Conservation (phyloP, 2,888 invertebrate genomes). For the Parnassius smintheus region DNA sequence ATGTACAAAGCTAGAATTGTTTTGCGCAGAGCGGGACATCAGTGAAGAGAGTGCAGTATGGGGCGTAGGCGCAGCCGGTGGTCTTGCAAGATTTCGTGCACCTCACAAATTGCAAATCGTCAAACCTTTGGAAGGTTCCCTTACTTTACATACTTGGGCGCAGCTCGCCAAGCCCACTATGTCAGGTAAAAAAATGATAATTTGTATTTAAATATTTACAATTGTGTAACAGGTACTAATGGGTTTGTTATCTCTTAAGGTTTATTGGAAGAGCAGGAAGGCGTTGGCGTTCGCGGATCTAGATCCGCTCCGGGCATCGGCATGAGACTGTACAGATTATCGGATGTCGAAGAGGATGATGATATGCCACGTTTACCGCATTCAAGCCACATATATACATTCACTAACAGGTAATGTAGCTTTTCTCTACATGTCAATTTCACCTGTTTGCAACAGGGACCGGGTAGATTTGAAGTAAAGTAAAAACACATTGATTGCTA, state of each 20-base stretch:
- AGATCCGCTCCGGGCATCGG: constrained; percentile 88
- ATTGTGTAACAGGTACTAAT: not conserved
- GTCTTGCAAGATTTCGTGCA: constrained; percentile 84
- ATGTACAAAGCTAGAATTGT: not conserved
- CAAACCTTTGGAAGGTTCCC: constrained; percentile 95
- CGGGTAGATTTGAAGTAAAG: too few relatives aligned
- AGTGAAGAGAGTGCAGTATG: constrained; percentile 74
- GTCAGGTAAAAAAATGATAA: constrained; percentile 78
- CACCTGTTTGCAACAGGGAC: too few relatives aligned
- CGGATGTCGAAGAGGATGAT: constrained; percentile 89
- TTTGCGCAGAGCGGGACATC: constrained; percentile 55
- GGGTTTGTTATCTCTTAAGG: constrained; percentile 42
- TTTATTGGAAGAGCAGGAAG: constrained; percentile 93
- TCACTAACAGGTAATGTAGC: constrained; percentile 84
- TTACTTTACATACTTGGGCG: constrained; percentile 96
- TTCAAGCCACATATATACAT: constrained; percentile 91
- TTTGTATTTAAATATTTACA: not conserved
- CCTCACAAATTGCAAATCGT: constrained; percentile 96
- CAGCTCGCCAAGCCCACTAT: constrained; percentile 96
- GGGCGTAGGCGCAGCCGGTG: constrained; percentile 71
- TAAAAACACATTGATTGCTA: too few relatives aligned
- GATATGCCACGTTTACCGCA: constrained; percentile 88
- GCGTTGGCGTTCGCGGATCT: constrained; percentile 91
- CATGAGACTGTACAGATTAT: constrained; percentile 82
- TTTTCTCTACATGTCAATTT: constrained; percentile 1